These are phyloP conservation scores for Tachina lurida DNA, from an alignment of 2,888 invertebrate genomes.

Conservation along the genomic window DNA sequence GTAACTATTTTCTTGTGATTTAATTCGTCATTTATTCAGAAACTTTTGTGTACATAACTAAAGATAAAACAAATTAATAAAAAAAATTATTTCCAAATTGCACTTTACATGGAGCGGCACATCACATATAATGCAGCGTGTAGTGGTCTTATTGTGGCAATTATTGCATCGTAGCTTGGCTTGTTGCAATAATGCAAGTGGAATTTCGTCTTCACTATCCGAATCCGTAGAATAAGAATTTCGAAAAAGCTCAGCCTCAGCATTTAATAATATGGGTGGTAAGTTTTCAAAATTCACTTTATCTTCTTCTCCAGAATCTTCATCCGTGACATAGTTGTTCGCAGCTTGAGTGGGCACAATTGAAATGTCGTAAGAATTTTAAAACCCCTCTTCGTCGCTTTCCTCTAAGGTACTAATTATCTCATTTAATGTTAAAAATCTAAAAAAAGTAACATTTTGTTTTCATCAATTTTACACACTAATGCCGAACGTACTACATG, in stretches of 20 bases:
- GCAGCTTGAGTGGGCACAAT: background rate
- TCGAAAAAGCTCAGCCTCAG: background rate
- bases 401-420: no score
- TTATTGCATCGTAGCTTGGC: constrained; percentile 1
- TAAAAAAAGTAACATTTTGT: no score
- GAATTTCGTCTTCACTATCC: background rate
- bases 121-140: background rate
- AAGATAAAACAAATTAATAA: background rate
- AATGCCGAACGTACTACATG: no score
- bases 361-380: background rate
- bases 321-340: background rate
- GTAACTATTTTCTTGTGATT: background rate
- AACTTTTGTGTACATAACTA: background rate
- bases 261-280: no score
- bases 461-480: no score
- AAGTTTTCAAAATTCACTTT: no score
- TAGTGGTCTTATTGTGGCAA: constrained; percentile 6
- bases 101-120: constrained; percentile 1
- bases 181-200: background rate
- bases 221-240: background rate
- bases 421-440: no score
- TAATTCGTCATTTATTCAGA: background rate
- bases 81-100: background rate
- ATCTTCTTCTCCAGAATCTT: background rate
- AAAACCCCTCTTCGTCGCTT: background rate